Evolutionary conservation across 1,140 invertebrate species (phyloP).

Genomic region (Nasonia vitripennis): DNA sequence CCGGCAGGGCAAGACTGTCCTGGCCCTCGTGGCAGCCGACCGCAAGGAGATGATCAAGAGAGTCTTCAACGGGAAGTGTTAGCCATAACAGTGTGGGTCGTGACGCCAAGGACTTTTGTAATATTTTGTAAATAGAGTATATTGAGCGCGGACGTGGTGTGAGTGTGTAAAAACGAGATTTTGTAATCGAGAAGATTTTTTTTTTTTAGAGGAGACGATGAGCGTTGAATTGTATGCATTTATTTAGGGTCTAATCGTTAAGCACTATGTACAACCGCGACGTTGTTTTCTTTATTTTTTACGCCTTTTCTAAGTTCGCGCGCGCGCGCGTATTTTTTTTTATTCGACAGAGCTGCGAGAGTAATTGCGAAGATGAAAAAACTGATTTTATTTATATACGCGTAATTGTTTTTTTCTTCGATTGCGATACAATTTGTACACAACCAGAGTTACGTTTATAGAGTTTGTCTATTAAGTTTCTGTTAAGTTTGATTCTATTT

Average conservation of each 20-base stretch:
- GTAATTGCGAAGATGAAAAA: background rate
- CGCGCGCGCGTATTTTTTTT: too few species aligned
- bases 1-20: constrained; percentile 57
- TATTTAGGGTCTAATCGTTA: background rate
- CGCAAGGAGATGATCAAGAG: constrained; percentile 57
- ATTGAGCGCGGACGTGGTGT: background rate
- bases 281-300: background rate
- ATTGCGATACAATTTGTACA: too few species aligned
- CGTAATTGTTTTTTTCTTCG: too few species aligned
- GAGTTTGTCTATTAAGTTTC: background rate
- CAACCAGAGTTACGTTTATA: background rate
- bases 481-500: background rate
- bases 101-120: background rate
- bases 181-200: background rate
- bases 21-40: constrained; percentile 55
- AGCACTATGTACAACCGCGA: too few species aligned
- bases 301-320: background rate
- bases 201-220: background rate
- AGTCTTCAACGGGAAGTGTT: constrained; percentile 51
- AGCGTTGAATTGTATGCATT: background rate
- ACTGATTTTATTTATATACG: background rate
- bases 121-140: constrained; percentile 42
- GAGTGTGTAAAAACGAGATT: too few species aligned
- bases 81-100: background rate
- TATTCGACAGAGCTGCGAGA: background rate